These are phyloP conservation scores for Pachyramphus minor DNA, from an alignment of 2,113 vertebrate genomes.

Conservation along the genomic window DNA sequence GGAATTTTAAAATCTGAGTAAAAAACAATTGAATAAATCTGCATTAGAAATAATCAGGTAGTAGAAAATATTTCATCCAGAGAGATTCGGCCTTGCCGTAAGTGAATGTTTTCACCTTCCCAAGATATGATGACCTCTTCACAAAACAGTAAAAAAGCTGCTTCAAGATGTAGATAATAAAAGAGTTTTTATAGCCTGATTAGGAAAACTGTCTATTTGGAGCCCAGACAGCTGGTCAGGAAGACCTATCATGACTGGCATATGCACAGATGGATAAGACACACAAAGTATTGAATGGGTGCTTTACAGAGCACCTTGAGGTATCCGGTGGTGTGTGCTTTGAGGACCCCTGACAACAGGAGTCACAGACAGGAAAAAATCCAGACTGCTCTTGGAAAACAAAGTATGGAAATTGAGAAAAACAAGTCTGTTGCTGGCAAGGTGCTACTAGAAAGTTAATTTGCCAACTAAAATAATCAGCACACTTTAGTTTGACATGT, in stretches of 20 bases:
- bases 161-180: neutral
- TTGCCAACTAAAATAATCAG: neutral
- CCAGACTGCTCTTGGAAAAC: rapidly evolving
- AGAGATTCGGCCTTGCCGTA: rapidly evolving
- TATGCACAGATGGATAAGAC: neutral
- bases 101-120: neutral
- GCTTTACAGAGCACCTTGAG: neutral
- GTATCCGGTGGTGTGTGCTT: rapidly evolving
- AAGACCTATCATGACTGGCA: rapidly evolving
- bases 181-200: neutral
- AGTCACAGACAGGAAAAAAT: neutral
- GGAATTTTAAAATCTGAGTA: neutral
- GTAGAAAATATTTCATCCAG: neutral
- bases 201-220: neutral
- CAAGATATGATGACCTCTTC: rapidly evolving
- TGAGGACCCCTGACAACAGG: neutral
- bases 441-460: neutral
- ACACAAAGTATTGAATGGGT: neutral
- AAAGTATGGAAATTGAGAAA: neutral
- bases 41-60: neutral
- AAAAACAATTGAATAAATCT: neutral
- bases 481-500: neutral
- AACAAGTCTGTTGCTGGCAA: neutral
- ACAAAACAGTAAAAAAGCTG: neutral
- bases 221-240: neutral